Evolutionary conservation across 2,113 vertebrate species (phyloP), one percentile per base, ranked within the genome.

Genomic region (Lethenteron camtschaticum): DNA sequence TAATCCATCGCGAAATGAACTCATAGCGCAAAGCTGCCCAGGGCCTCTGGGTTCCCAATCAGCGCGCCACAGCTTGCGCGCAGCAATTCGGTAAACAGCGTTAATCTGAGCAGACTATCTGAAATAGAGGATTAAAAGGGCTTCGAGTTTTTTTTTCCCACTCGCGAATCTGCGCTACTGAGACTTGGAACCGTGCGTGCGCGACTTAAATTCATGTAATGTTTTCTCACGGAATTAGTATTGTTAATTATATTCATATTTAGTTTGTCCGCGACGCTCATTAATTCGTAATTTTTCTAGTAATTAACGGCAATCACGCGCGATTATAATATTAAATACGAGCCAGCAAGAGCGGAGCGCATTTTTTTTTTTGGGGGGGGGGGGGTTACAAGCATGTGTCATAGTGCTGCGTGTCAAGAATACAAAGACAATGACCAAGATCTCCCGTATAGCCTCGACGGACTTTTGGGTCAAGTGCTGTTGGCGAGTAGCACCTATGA

Each of bases 211-310:
- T 66, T 66, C 63, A 66, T 24, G 63, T 24, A 24, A 66, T 66
- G 63, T 66, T 66, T 66, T 66, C 63, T 24, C 63, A 9, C 10
- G n/a, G 63, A 66, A 66, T 66, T 66, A 66, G n/a, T 16, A 24
- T 66, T 66, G 63, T 66, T 66, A 66, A 66, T 66, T 66, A 66
- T 66, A 66, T 66, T 66, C 63, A 66, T 24, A 66, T 24, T 8
- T 9, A 66, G 63, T 66, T 66, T 66, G 24, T 24, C 24, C 63
- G 63, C 63, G 63, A n/a, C 63, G 24, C 24, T 66, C 63, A 66
- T 66, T 66, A 66, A 66, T 66, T 66, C 63, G 63, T 66, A 66
- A 66, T 66, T 66, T 66, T 66, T 66, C 63, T 66, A n/a, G n/a
- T 66, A 66, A 66, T 66, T 66, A 66, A 66, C 63, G 63, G 63